Evolutionary conservation across 2,797 vertebrate genomes (phyloP).

Genomic region (Cheirogaleus major): DNA sequence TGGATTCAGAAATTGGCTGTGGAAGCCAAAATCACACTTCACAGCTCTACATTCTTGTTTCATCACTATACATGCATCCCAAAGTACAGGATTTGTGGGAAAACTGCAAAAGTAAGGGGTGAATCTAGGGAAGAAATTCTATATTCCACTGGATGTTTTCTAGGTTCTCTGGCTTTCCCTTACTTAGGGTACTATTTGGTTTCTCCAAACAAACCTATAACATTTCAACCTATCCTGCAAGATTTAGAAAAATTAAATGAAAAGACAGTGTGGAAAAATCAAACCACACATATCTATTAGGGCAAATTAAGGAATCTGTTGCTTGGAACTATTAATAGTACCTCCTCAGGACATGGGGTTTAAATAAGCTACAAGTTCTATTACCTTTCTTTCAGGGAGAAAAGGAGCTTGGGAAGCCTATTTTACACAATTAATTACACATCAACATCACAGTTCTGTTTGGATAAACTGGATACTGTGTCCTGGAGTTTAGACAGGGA

Average conservation of each 20-base stretch:
- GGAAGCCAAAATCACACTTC: constrained; percentile 40
- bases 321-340: constrained; percentile 16
- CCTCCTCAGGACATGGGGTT: background rate
- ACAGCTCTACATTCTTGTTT: constrained; percentile 39
- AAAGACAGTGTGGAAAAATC: constrained; percentile 34
- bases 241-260: constrained; percentile 56
- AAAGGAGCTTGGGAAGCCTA: background rate
- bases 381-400: constrained; percentile 33
- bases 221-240: constrained; percentile 69
- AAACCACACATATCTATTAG: background rate
- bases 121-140: background rate
- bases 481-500: constrained; percentile 39
- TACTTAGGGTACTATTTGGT: constrained; percentile 21
- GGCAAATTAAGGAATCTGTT: constrained; percentile 20
- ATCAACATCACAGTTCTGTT: constrained; percentile 55
- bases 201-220: constrained; percentile 53
- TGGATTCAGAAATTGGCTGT: background rate
- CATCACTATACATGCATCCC: background rate
- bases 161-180: background rate
- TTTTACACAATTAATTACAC: constrained; percentile 56
- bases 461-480: constrained; percentile 25
- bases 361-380: constrained; percentile 44
- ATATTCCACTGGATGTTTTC: background rate
- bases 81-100: background rate
- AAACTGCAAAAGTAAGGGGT: background rate